Evolutionary conservation across 2,888 invertebrate species (phyloP).

Genomic region (Acrobasis consociella): DNA sequence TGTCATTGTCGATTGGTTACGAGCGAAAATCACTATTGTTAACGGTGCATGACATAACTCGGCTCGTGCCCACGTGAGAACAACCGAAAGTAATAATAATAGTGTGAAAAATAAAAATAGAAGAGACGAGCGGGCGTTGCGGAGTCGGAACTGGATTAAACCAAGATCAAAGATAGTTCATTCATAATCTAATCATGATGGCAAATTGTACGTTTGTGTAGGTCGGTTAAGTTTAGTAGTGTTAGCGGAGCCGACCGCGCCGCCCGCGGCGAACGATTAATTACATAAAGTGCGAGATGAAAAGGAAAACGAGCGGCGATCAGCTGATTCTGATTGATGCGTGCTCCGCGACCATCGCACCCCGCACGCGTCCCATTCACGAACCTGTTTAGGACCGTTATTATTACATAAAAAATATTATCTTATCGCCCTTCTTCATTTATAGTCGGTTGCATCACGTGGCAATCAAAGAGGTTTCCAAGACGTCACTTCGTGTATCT

Average conservation of each 20-base stretch:
- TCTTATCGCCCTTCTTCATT: slow-evolving; percentile 40
- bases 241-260: slow-evolving; percentile 35
- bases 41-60: slow-evolving; percentile 59
- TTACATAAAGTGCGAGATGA: slow-evolving; percentile 74
- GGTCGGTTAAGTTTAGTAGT: slow-evolving; percentile 51
- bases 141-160: slow-evolving; percentile 49
- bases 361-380: slow-evolving; percentile 53
- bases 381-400: slow-evolving; percentile 68
- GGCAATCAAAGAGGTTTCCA: slow-evolving; percentile 43
- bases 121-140: slow-evolving; percentile 43
- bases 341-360: slow-evolving; percentile 45
- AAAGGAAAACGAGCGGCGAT: slow-evolving; percentile 69
- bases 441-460: slow-evolving; percentile 54
- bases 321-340: slow-evolving; percentile 77
- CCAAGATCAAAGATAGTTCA: slow-evolving; percentile 56
- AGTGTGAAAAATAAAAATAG: slow-evolving; percentile 50
- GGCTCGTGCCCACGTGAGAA: slow-evolving; percentile 53
- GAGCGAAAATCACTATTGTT: slow-evolving; percentile 62
- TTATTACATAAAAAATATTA: slow-evolving; percentile 43
- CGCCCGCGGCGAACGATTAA: slow-evolving; percentile 71
- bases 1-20: slow-evolving; percentile 62
- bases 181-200: slow-evolving; percentile 63
- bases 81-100: slow-evolving; percentile 43
- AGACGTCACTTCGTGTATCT: neutral
- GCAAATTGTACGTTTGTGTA: slow-evolving; percentile 51